A percentile compares a stretch with the other conserved stretches of the same genome.
These are phyloP conservation scores for Montipora efflorescens DNA, from an alignment of 64 coral and sea anemone species.

Conservation along the genomic window DNA sequence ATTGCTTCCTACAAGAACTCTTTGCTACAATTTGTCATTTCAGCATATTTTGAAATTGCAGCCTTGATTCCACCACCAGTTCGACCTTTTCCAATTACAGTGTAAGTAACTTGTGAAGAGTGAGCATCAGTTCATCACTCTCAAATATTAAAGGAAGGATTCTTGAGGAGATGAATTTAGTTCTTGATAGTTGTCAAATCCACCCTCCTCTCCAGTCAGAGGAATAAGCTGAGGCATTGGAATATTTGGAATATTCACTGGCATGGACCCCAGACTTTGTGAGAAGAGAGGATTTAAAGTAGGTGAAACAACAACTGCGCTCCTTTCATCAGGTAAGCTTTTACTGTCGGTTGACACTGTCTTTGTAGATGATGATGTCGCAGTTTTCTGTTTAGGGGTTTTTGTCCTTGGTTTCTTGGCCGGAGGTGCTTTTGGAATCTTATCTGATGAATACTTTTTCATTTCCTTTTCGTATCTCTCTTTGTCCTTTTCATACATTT, in stretches of 20 bases:
- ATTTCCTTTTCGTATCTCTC: constrained; percentile 97
- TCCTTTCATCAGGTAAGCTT: constrained; percentile 49
- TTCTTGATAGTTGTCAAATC: constrained; percentile 78
- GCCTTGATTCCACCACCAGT: too few relatives aligned
- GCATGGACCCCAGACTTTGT: constrained; percentile 81
- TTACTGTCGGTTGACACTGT: constrained; percentile 4
- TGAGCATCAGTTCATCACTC: neutral
- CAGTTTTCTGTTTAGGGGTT: constrained; percentile 43
- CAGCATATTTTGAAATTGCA: too few relatives aligned
- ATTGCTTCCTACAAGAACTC: too few relatives aligned
- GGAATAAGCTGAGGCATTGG: constrained; percentile 68
- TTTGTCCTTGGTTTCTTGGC: constrained; percentile 77
- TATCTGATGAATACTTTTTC: constrained; percentile 96
- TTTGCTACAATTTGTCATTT: too few relatives aligned
- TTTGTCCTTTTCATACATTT: constrained; percentile 99
- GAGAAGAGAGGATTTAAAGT: constrained; percentile 83
- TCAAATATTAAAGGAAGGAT: constrained; percentile 34
- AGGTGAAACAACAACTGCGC: constrained; percentile 70
- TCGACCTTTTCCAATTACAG: too few relatives aligned
- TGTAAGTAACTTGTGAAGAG: too few relatives aligned
- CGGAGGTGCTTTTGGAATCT: constrained; percentile 65
- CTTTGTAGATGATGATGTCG: constrained; percentile 19
- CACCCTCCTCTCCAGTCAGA: constrained; percentile 51
- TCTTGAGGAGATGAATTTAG: constrained; percentile 60
- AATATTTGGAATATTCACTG: constrained; percentile 77